A percentile compares a stretch with the other conserved stretches of the same genome.
Conservation (phyloP, 2,113 vertebrate genomes). For the Perognathus longimembris region DNA sequence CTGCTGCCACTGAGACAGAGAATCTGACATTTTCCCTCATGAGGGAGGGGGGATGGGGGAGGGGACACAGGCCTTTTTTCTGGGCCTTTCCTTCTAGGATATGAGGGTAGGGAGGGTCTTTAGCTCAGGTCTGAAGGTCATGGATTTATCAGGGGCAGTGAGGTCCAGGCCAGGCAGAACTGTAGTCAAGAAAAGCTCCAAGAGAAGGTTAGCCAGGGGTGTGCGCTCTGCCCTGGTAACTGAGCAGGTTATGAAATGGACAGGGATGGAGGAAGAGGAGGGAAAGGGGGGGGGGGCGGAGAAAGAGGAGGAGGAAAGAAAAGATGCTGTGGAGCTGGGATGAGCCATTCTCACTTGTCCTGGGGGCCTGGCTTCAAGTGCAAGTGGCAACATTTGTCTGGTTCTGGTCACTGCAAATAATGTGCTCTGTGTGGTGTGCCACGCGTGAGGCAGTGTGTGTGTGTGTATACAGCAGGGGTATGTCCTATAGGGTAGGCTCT, state of each 20-base stretch:
- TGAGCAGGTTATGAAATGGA: slow-evolving; percentile 18
- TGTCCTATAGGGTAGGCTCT: background rate
- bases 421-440: background rate
- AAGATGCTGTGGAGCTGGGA: background rate
- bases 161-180: background rate
- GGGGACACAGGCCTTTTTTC: slow-evolving; percentile 52
- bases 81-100: slow-evolving; percentile 49
- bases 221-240: background rate
- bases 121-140: background rate
- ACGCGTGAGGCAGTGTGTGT: background rate
- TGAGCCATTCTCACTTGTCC: slow-evolving; percentile 3
- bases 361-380: background rate
- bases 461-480: background rate
- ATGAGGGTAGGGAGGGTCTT: background rate
- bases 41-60: slow-evolving; percentile 40
- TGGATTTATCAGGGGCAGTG: background rate
- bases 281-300: background rate
- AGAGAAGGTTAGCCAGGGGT: background rate
- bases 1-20: slow-evolving; percentile 78
- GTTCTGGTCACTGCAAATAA: background rate
- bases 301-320: background rate
- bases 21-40: slow-evolving; percentile 81
- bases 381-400: background rate
- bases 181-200: background rate
- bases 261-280: background rate